A percentile compares a stretch with the other conserved stretches of the same genome.
Evolutionary conservation across 2,888 invertebrate genomes (phyloP).

Genomic region (Meiosimyza platycephala): DNA sequence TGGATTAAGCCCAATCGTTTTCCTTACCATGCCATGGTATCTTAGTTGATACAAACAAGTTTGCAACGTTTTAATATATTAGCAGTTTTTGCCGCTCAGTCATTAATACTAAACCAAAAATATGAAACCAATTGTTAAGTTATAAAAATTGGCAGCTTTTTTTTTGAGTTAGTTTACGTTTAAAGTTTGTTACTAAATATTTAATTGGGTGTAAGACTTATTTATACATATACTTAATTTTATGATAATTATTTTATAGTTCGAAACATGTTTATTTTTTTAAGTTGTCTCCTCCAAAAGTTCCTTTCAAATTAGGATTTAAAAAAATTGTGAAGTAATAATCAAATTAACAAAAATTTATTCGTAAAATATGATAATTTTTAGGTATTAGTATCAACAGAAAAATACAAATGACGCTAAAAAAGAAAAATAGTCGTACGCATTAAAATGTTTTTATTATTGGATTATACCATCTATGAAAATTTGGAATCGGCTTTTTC

Average conservation of each 20-base stretch:
- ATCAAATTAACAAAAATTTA: constrained; percentile 11
- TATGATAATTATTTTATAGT: background rate
- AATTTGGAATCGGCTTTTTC: no score
- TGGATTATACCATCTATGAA: no score
- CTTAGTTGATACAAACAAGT: constrained; percentile 50
- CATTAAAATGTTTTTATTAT: constrained; percentile 43
- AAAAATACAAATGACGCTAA: constrained; percentile 24
- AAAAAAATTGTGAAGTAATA: background rate
- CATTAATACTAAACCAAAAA: constrained; percentile 58
- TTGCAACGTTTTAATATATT: background rate
- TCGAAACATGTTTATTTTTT: background rate
- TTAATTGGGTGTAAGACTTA: no score
- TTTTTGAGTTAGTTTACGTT: no score
- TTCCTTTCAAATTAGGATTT: background rate
- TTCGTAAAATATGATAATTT: constrained; percentile 24
- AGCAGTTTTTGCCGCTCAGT: constrained; percentile 24
- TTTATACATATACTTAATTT: no score
- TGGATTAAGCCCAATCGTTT: constrained; percentile 43
- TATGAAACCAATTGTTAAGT: constrained; percentile 52
- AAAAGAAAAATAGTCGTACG: constrained; percentile 56
- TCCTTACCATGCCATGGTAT: constrained; percentile 55
- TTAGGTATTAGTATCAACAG: constrained; percentile 20
- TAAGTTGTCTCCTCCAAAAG: background rate
- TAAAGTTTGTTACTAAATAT: no score
- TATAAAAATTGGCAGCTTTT: constrained; percentile 6